These are phyloP conservation scores for Fregata magnificens DNA, from an alignment of 2,113 vertebrate species.

Conservation along the genomic window DNA sequence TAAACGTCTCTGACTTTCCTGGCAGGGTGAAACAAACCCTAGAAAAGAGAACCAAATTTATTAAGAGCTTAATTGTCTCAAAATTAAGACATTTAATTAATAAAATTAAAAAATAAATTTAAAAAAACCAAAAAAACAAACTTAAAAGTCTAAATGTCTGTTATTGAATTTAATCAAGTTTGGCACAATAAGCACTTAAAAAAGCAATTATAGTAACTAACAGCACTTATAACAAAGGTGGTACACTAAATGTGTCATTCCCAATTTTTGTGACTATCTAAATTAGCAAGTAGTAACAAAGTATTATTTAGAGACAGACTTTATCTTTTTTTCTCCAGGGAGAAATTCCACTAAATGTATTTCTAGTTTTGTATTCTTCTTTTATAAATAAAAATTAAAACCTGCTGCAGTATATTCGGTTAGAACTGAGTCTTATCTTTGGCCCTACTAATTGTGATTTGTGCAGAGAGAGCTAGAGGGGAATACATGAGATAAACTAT, in stretches of 20 bases:
- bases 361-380: not conserved
- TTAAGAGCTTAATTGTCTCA: not conserved
- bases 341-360: not conserved
- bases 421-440: not conserved
- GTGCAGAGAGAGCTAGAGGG: not conserved
- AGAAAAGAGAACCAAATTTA: not conserved
- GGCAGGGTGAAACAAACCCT: constrained; percentile 98
- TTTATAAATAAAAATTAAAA: not conserved
- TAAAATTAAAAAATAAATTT: no score
- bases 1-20: constrained; percentile 98
- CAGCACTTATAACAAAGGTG: not conserved
- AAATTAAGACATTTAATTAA: no score
- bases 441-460: not conserved
- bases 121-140: no score
- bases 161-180: not conserved
- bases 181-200: not conserved
- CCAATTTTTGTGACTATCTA: not conserved
- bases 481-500: not conserved
- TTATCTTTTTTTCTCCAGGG: not conserved
- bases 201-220: not conserved
- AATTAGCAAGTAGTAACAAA: not conserved
- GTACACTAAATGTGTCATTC: not conserved
- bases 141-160: not conserved
- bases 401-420: not conserved
- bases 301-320: not conserved